A percentile compares a stretch with the other conserved stretches of the same genome.
Evolutionary conservation across 2,888 invertebrate genomes (phyloP).

Genomic region (Hypolimnas misippus): DNA sequence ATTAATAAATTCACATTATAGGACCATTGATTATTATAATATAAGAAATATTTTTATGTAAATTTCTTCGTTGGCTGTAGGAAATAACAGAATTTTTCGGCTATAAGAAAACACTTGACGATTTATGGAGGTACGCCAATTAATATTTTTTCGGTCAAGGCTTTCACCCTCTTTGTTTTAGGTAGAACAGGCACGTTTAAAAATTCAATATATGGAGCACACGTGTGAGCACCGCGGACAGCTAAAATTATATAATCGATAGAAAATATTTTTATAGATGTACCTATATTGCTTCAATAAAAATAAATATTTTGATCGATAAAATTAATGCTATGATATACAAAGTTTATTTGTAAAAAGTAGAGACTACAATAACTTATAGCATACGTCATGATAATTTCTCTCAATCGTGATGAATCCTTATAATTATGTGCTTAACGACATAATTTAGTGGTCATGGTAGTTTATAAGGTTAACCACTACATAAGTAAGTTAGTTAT

Average conservation of each 20-base stretch:
- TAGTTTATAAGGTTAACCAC: slow-evolving; percentile 28
- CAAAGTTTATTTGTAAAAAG: too few relatives aligned
- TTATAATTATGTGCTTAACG: neutral
- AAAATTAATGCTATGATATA: too few relatives aligned
- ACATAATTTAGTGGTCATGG: neutral
- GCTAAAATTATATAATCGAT: neutral
- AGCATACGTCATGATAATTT: neutral
- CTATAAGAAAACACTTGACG: neutral
- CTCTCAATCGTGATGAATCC: neutral
- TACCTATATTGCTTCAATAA: too few relatives aligned
- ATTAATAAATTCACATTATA: neutral
- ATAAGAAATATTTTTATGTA: neutral
- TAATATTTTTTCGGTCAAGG: slow-evolving; percentile 25
- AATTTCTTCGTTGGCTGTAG: neutral
- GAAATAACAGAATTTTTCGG: neutral
- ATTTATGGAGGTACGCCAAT: slow-evolving; percentile 14
- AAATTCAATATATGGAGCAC: slow-evolving; percentile 3
- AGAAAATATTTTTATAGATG: neutral
- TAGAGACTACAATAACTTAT: too few relatives aligned
- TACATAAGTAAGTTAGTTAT: slow-evolving; percentile 19
- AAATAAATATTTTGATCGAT: too few relatives aligned
- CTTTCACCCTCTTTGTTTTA: slow-evolving; percentile 17
- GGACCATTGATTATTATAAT: neutral
- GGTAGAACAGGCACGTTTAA: slow-evolving; percentile 5
- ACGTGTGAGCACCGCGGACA: slow-evolving; percentile 1